Conservation (phyloP, 2,888 invertebrate species). For the Leptinotarsa peninsularis region DNA sequence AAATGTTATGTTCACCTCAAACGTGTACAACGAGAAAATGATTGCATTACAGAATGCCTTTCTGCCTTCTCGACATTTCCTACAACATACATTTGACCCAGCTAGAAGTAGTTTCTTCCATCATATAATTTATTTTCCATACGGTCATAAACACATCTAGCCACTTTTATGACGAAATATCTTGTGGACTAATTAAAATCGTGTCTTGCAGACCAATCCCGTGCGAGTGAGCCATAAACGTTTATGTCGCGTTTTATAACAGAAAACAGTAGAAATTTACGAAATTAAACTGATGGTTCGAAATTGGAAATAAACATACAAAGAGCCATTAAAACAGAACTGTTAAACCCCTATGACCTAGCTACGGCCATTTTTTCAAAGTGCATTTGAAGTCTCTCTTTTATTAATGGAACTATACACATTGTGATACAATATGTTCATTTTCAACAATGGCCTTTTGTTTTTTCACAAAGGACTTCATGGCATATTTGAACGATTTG, state of each 20-base stretch:
- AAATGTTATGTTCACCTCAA: too few relatives aligned
- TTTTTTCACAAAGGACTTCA: slow-evolving; percentile 15
- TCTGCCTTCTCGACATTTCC: too few relatives aligned
- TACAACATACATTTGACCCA: too few relatives aligned
- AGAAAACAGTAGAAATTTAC: slow-evolving; percentile 23
- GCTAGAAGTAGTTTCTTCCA: not conserved
- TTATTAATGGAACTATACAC: slow-evolving; percentile 1
- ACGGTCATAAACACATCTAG: slow-evolving; percentile 3
- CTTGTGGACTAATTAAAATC: slow-evolving; percentile 28
- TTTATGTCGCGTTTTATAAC: slow-evolving; percentile 23
- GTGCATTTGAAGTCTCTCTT: slow-evolving; percentile 14
- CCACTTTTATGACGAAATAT: slow-evolving; percentile 19
- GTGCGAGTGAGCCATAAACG: slow-evolving; percentile 23
- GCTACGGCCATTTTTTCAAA: slow-evolving; percentile 15
- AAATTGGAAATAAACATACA: slow-evolving; percentile 35
- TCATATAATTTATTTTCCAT: slow-evolving; percentile 4
- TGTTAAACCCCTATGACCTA: slow-evolving; percentile 16
- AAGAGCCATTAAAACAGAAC: slow-evolving; percentile 29
- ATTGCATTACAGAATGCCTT: too few relatives aligned
- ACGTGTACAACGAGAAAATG: too few relatives aligned
- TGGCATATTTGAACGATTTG: not conserved
- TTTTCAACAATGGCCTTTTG: slow-evolving; percentile 2
- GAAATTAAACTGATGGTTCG: slow-evolving; percentile 21
- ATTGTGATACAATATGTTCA: slow-evolving; percentile 11
- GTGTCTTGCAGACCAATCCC: slow-evolving; percentile 21